Base-by-base conservation (phyloP, 2,888 invertebrate species). In the Tipula unca region DNA sequence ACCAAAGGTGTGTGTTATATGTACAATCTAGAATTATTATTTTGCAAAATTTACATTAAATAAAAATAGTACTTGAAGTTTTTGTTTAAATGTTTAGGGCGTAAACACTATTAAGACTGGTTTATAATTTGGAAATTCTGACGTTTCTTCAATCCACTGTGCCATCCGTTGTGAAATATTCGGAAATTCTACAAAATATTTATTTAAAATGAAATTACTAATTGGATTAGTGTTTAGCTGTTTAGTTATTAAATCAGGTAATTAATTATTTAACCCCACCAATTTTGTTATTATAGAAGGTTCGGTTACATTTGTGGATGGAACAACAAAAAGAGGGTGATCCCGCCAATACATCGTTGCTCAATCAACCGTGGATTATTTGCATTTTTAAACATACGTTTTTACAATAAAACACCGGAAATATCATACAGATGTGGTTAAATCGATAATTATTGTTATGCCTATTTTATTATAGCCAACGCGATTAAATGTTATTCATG, bases 401-500 rank as follows among this genome's bases (percentile, higher is more conserved):
- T 10, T 17, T 17, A 48, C 4, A 48, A 48, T 17, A 48, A 48
- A 48, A 48, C 48, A 17, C 48, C 48, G 48, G 48, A 48, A 17
- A 48, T 48, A 48, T 48, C 48, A 48, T 6, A 48, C 17, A 48
- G 8, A 48, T 48, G 48, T 48, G 48, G 48, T 48, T 25, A 69
- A 69, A 25, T 25, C 25, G 25, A 69, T 25, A 69, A 69, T n/a
- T n/a, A n/a, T 69, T 25, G 69, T 69, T 25, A 69, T 69, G 25
- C 25, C 25, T 10, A 69, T 69, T 69, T 69, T 25, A 69, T 83
- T 83, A 83, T 32, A 85, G 85, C 54, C 14, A 54, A 48, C 48
- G 93, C 94, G 87, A 94, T 98, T 89, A 92, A 94, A 88, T 98
- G 98, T 91, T 98, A 96, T 91, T 96, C 96, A 89, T 98, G 98